Evolutionary conservation across 92 coral and sea anemone genomes (phyloP), one percentile per base, ranked within the genome.

Genomic region (Diadumene lineata): DNA sequence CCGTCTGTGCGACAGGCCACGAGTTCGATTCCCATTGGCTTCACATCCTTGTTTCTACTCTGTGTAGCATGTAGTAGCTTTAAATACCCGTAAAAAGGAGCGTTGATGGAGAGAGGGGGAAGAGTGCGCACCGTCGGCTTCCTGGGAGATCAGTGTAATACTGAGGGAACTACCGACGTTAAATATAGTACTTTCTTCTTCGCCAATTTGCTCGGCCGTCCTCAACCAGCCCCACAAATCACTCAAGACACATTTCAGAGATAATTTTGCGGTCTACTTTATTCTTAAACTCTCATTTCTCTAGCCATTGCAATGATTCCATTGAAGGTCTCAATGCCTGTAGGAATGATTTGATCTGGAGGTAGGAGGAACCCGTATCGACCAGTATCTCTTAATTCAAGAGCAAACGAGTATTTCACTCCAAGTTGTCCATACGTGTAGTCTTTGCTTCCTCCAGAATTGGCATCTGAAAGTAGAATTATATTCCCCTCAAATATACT

Each of bases 391-490:
- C 96, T 71, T 23, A 90, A 80, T 77, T 90, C 96, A 15, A 90
- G 74, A 0, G 89, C 91, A 48, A 90, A 90, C 0, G 96, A 90
- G 46, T 90, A 90, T 58, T 82, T 90, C 78, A 90, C 74, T 0
- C 82, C 82, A 28, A 90, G 86, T 15, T 50, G 38, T 1, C 92
- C 92, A 32, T 90, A 90, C 0, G 92, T 77, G 61, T 79, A 90
- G 56, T 90, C 96, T 38, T 86, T 81, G 70, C 96, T 90, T 23
- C 96, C 85, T 0, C 96, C 96, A 21, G 92, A 79, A 60, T 84
- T 85, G 56, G 50, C 34, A 46, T 90, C 96, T 90, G 83, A 66
- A 77, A 77, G 10, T 21, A 53, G 19, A 16, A 53, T 9, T 3
- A 21, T 53, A 53, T 16, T 8, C 3, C n/a, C n/a, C n/a, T n/a